A percentile compares a stretch with the other conserved stretches of the same genome.
These are phyloP conservation scores for Hyphantria cunea DNA, from an alignment of 1,140 invertebrate species.

Conservation along the genomic window DNA sequence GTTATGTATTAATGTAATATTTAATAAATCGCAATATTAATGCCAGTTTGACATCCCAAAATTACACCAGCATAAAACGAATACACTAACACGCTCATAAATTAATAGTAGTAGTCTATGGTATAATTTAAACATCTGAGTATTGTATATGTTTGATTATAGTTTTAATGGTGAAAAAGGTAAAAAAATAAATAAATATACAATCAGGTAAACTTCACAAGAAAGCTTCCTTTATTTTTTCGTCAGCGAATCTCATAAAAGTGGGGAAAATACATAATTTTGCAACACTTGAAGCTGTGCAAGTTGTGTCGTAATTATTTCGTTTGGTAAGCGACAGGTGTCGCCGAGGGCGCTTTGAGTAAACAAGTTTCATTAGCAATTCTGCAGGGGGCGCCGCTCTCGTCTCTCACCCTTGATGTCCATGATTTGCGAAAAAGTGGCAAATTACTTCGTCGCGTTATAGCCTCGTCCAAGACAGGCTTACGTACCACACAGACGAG, in stretches of 20 bases:
- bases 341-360: slow-evolving; percentile 13
- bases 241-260: slow-evolving; percentile 16
- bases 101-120: no score
- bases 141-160: no score
- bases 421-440: slow-evolving; percentile 28
- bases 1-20: no score
- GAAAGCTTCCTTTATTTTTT: background rate
- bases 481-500: background rate
- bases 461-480: slow-evolving; percentile 23
- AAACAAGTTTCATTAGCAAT: slow-evolving; percentile 32
- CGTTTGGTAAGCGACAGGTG: slow-evolving; percentile 26
- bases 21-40: no score
- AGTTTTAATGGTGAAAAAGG: no score
- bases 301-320: slow-evolving; percentile 21
- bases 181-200: no score
- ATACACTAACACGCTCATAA: no score
- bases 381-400: slow-evolving; percentile 15
- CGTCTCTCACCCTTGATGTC: slow-evolving; percentile 14
- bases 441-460: slow-evolving; percentile 27
- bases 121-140: no score
- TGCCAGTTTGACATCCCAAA: no score
- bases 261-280: slow-evolving; percentile 14
- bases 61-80: no score
- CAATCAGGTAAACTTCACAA: no score
- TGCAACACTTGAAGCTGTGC: slow-evolving; percentile 19